Percentiles rank a stretch among this genome's conserved stretches.
Evolutionary conservation across 1,140 invertebrate genomes (phyloP).

Genomic region (Acromyrmex charruanus): DNA sequence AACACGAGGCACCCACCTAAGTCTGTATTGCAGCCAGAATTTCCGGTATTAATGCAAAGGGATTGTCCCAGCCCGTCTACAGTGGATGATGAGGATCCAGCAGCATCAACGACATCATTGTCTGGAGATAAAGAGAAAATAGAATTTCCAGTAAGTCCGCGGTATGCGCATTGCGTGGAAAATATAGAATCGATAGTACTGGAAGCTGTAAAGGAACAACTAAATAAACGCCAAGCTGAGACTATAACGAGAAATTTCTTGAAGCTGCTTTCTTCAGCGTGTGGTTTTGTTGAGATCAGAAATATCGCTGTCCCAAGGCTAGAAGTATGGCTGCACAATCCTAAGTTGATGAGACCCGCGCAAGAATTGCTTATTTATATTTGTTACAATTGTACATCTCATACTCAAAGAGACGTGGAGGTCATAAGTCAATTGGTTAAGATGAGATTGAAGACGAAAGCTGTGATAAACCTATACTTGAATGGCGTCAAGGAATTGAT

Average conservation of each 20-base stretch:
- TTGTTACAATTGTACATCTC: slow-evolving; percentile 95
- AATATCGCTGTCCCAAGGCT: slow-evolving; percentile 93
- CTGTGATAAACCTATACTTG: slow-evolving; percentile 95
- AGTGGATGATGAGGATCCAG: slow-evolving; percentile 88
- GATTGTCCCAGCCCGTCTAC: slow-evolving; percentile 86
- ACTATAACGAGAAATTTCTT: slow-evolving; percentile 96
- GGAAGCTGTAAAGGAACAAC: slow-evolving; percentile 95
- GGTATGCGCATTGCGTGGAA: slow-evolving; percentile 90
- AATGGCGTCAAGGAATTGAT: slow-evolving; percentile 92
- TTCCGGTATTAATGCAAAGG: slow-evolving; percentile 85
- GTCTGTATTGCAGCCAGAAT: slow-evolving; percentile 88
- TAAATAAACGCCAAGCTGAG: slow-evolving; percentile 94
- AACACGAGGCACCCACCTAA: slow-evolving; percentile 92
- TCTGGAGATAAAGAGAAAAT: slow-evolving; percentile 86
- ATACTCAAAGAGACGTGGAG: slow-evolving; percentile 94
- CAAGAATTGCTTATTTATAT: slow-evolving; percentile 97
- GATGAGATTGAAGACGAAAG: slow-evolving; percentile 97
- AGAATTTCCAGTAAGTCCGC: slow-evolving; percentile 85
- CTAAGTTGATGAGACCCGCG: slow-evolving; percentile 95
- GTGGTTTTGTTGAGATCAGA: slow-evolving; percentile 95
- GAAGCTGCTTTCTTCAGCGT: slow-evolving; percentile 93
- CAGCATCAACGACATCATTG: slow-evolving; percentile 79
- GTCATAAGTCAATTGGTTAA: slow-evolving; percentile 96
- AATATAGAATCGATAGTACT: slow-evolving; percentile 93
- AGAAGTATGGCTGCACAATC: slow-evolving; percentile 98